Evolutionary conservation across 2,797 vertebrate genomes (phyloP).

Genomic region (Tiaroga cobitis): DNA sequence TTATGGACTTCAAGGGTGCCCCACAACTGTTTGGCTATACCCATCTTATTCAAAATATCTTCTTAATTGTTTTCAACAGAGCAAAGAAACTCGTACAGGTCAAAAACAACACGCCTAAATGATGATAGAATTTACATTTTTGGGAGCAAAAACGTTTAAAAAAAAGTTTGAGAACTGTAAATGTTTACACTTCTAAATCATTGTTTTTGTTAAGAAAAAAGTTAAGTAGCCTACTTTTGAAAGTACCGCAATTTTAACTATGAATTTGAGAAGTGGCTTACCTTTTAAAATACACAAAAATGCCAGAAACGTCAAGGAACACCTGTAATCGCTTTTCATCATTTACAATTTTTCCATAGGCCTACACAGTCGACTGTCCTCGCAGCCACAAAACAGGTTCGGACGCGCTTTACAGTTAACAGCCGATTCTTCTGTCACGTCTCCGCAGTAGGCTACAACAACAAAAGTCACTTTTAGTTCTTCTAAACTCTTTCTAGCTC

Average conservation of each 20-base stretch:
- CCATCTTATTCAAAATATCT: too few species aligned
- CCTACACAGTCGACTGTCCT: neutral
- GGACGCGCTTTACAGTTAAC: neutral
- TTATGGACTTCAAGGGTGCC: too few species aligned
- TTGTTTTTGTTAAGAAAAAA: too few species aligned
- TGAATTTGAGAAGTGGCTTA: neutral
- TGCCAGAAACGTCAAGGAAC: neutral
- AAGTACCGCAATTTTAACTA: neutral
- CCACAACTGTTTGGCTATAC: too few species aligned
- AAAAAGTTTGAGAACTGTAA: too few species aligned
- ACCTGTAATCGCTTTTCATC: constrained; percentile 3
- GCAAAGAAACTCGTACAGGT: too few species aligned
- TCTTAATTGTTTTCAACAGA: too few species aligned
- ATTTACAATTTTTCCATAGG: constrained; percentile 9
- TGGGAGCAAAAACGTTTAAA: too few species aligned
- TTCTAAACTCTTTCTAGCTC: neutral
- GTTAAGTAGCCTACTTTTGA: neutral
- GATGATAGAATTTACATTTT: too few species aligned
- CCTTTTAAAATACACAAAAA: constrained; percentile 6
- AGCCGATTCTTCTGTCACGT: neutral
- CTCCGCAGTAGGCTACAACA: neutral
- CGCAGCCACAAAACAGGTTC: too few species aligned
- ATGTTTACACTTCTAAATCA: too few species aligned
- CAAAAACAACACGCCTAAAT: too few species aligned
- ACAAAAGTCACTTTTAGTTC: neutral